A percentile compares a stretch with the other conserved stretches of the same genome.
Evolutionary conservation across 2,797 vertebrate species (phyloP).

Genomic region (Todus mexicanus): DNA sequence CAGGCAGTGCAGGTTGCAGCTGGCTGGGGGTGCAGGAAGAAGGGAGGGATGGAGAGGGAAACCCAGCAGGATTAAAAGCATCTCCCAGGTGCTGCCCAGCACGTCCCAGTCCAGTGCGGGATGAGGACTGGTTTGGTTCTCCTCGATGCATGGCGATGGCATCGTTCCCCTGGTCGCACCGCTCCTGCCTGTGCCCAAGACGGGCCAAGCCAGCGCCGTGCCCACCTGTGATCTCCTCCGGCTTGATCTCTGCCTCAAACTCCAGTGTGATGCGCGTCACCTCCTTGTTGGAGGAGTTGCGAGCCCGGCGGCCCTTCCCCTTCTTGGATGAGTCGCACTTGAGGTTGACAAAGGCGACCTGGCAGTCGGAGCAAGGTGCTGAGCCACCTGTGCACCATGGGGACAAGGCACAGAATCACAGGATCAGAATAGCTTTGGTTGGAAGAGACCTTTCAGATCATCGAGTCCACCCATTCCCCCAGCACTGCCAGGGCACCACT

Average conservation of each 20-base stretch:
- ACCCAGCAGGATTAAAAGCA: not conserved
- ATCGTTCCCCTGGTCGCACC: not conserved
- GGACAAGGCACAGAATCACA: not conserved
- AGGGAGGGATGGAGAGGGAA: not conserved
- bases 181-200: too few species aligned
- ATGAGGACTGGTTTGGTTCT: not conserved
- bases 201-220: rapidly evolving
- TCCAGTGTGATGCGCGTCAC: slow-evolving; percentile 93
- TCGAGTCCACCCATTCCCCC: not conserved
- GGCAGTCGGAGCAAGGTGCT: slow-evolving; percentile 90
- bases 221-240: slow-evolving; percentile 91
- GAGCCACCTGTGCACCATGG: slow-evolving; percentile 48
- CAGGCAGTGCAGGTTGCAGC: slow-evolving; percentile 90
- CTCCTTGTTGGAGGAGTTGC: slow-evolving; percentile 90
- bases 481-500: not conserved
- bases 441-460: not conserved
- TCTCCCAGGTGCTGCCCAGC: not conserved
- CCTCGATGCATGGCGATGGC: not conserved
- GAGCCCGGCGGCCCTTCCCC: slow-evolving; percentile 84
- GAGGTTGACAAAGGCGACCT: slow-evolving; percentile 94
- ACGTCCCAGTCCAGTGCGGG: rapidly evolving
- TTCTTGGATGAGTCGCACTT: slow-evolving; percentile 97
- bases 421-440: not conserved
- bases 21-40: slow-evolving; percentile 69
- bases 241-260: slow-evolving; percentile 93